phyloP scores from a whole-genome alignment of 2,888 invertebrate species.

The Eupithecia tripunctaria region DNA sequence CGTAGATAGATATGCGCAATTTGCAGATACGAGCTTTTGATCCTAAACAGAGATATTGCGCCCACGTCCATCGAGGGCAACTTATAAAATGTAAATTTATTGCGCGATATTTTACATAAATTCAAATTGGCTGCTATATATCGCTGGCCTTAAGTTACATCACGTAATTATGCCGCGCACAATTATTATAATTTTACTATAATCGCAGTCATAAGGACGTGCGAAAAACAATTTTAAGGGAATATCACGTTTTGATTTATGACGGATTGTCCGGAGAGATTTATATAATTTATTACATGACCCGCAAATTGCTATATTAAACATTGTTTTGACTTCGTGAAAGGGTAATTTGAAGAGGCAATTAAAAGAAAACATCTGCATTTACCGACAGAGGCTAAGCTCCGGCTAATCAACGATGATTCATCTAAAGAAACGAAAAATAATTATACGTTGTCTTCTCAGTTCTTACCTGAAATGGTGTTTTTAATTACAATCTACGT shows the following conservation, averaged over 20 bases:
- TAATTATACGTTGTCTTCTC: slow-evolving; percentile 77
- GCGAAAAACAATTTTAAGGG: slow-evolving; percentile 80
- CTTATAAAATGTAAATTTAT: slow-evolving; percentile 83
- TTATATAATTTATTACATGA: slow-evolving; percentile 60
- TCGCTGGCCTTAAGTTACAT: slow-evolving; percentile 76
- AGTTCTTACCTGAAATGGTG: slow-evolving; percentile 76
- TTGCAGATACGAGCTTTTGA: slow-evolving; percentile 69
- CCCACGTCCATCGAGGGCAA: slow-evolving; percentile 68
- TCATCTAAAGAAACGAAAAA: slow-evolving; percentile 80
- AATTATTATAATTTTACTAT: slow-evolving; percentile 84
- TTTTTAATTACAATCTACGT: slow-evolving; percentile 78
- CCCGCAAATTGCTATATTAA: slow-evolving; percentile 52
- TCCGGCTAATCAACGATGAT: slow-evolving; percentile 78
- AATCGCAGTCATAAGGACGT: slow-evolving; percentile 80
- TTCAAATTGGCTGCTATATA: slow-evolving; percentile 78
- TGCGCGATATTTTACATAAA: slow-evolving; percentile 82
- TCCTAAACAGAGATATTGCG: slow-evolving; percentile 78
- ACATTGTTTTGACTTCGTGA: slow-evolving; percentile 59
- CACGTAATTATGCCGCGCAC: slow-evolving; percentile 78
- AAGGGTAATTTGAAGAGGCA: slow-evolving; percentile 72
- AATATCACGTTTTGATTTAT: slow-evolving; percentile 76
- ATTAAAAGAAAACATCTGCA: slow-evolving; percentile 81
- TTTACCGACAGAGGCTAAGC: slow-evolving; percentile 63
- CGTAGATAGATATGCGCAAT: slow-evolving; percentile 64
- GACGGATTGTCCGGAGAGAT: slow-evolving; percentile 53